phyloP scores from a whole-genome alignment of 2,888 invertebrate genomes.

The Notodonta ziczac region DNA sequence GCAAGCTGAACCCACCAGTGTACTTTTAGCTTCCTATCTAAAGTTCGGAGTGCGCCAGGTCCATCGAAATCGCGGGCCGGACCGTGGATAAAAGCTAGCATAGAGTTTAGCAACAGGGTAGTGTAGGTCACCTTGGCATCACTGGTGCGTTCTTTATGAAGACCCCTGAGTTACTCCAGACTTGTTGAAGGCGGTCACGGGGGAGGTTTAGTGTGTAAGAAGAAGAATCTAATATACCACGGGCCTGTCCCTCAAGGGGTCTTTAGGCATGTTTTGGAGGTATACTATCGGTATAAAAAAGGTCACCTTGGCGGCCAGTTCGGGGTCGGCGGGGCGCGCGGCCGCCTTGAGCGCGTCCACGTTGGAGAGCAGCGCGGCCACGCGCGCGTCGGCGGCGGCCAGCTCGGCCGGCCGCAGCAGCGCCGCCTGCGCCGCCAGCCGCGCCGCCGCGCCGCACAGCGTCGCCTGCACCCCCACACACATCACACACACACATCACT shows the following conservation, averaged over 20 bases:
- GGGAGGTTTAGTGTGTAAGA: too few relatives aligned
- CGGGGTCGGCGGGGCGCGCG: conserved; percentile 83
- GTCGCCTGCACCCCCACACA: conserved; percentile 55
- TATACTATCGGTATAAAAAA: not conserved
- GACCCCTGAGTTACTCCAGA: too few relatives aligned
- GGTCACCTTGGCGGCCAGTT: conserved; percentile 86
- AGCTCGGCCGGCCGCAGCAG: conserved; percentile 92
- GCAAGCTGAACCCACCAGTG: too few relatives aligned
- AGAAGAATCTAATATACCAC: too few relatives aligned
- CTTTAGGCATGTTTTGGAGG: too few relatives aligned
- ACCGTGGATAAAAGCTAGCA: not conserved
- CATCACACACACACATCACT: not conserved
- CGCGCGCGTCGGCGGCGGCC: conserved; percentile 93
- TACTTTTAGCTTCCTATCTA: too few relatives aligned
- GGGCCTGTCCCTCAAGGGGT: too few relatives aligned
- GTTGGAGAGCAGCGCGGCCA: conserved; percentile 89
- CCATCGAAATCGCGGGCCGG: too few relatives aligned
- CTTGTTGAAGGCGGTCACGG: too few relatives aligned
- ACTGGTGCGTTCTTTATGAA: too few relatives aligned
- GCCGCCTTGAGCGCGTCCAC: conserved; percentile 89
- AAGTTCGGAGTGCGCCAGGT: too few relatives aligned
- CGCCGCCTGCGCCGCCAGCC: conserved; percentile 91
- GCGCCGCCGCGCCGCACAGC: conserved; percentile 88
- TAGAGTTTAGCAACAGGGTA: not conserved
- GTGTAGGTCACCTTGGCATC: conserved; percentile 84